phyloP scores from a whole-genome alignment of 2,888 invertebrate genomes.

The Eumacrocentrus americanus region DNA sequence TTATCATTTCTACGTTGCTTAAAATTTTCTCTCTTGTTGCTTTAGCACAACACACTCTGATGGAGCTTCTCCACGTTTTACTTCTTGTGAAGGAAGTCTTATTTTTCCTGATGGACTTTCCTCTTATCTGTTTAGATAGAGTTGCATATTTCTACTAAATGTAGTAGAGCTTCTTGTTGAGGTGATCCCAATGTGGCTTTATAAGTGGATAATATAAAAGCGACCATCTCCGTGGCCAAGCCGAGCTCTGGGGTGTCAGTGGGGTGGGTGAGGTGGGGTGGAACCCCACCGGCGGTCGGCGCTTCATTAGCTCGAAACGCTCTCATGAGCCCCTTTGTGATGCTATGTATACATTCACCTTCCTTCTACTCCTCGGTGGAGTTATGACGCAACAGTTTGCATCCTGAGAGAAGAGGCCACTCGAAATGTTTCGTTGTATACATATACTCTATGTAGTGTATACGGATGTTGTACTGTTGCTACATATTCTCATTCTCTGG shows the following conservation, averaged over 20 bases:
- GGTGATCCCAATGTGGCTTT: too few relatives aligned
- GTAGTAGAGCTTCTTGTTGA: too few relatives aligned
- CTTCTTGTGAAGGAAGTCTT: too few relatives aligned
- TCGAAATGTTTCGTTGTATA: background rate
- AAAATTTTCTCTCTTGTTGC: background rate
- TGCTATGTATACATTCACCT: slow-evolving; percentile 39
- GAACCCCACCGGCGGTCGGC: slow-evolving; percentile 10
- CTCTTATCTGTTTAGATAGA: too few relatives aligned
- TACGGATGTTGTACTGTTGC: background rate
- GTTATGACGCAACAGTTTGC: slow-evolving; percentile 58
- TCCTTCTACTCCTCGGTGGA: slow-evolving; percentile 35
- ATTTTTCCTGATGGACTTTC: too few relatives aligned
- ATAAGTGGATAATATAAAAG: background rate
- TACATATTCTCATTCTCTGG: background rate
- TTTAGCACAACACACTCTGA: too few relatives aligned
- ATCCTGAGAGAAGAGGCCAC: slow-evolving; percentile 35
- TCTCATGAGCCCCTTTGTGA: slow-evolving; percentile 37
- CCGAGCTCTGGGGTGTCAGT: background rate
- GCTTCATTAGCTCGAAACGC: slow-evolving; percentile 25
- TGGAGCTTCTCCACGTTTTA: too few relatives aligned
- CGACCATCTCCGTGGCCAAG: background rate
- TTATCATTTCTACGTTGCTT: background rate
- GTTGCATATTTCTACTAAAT: too few relatives aligned
- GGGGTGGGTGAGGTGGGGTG: background rate
- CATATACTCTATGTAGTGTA: background rate